A percentile compares a stretch with the other conserved stretches of the same genome.
These are phyloP conservation scores for Dendrolimus pini DNA, from an alignment of 2,888 invertebrate species.

Conservation along the genomic window DNA sequence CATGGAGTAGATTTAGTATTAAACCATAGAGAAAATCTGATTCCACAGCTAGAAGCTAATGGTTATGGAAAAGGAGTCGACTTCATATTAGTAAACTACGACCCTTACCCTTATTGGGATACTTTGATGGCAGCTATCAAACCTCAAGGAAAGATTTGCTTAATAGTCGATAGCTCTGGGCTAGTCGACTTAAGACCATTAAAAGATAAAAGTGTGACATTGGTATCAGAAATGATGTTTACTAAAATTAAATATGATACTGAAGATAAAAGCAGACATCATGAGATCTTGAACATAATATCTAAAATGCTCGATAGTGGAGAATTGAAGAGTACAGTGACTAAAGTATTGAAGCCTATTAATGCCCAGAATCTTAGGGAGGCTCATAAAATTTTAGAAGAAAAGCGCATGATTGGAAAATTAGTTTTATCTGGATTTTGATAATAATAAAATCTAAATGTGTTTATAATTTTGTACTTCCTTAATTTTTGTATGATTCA, in stretches of 20 bases:
- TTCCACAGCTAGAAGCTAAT: conserved; percentile 42
- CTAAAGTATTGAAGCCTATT: conserved; percentile 49
- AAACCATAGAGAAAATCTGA: conserved; percentile 47
- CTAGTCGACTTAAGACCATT: conserved; percentile 43
- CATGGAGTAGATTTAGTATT: conserved; percentile 51
- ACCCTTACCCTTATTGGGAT: conserved; percentile 62
- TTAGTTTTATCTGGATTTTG: conserved; percentile 49
- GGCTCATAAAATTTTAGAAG: conserved; percentile 53
- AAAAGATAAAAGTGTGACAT: conserved; percentile 58
- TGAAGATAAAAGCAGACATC: conserved; percentile 45
- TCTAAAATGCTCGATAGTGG: conserved; percentile 50
- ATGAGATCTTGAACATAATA: conserved; percentile 43
- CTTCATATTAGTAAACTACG: conserved; percentile 55
- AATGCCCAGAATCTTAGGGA: conserved; percentile 56
- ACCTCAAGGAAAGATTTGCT: conserved; percentile 58
- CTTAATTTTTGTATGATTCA: too few relatives aligned
- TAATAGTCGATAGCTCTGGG: conserved; percentile 54
- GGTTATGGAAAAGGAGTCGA: conserved; percentile 52
- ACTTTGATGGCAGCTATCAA: conserved; percentile 50
- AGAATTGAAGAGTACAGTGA: conserved; percentile 45
- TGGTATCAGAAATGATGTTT: conserved; percentile 53
- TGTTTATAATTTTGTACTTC: too few relatives aligned
- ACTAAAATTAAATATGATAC: conserved; percentile 58
- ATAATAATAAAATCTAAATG: background rate
- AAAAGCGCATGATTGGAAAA: conserved; percentile 49